Evolutionary conservation across 1,140 invertebrate species (phyloP).

Genomic region (Pogonomyrmex californicus): DNA sequence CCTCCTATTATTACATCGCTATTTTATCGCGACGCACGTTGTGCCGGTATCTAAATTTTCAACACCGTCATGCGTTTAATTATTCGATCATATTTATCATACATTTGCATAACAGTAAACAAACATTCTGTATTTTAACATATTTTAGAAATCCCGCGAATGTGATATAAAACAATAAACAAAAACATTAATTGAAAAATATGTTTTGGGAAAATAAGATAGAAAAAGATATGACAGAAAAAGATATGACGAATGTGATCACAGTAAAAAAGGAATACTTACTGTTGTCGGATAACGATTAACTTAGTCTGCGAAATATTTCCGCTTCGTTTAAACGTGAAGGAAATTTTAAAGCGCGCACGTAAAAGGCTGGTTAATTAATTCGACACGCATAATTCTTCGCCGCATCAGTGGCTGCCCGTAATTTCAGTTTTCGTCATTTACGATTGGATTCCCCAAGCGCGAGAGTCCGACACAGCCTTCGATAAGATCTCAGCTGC

Average conservation of each 20-base stretch:
- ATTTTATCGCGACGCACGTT: conserved; percentile 45
- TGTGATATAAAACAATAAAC: background rate
- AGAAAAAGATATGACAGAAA: background rate
- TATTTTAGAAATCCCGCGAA: background rate
- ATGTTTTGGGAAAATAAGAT: background rate
- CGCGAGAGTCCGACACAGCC: background rate
- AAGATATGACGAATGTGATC: background rate
- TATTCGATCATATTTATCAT: conserved; percentile 53
- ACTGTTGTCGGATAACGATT: background rate
- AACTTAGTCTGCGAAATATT: conserved; percentile 22
- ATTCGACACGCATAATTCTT: conserved; percentile 29
- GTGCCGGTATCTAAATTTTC: conserved; percentile 45
- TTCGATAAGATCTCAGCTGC: conserved; percentile 63
- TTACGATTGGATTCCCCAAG: conserved; percentile 51
- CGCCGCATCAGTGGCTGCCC: conserved; percentile 28
- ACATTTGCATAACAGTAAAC: conserved; percentile 45
- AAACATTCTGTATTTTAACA: background rate
- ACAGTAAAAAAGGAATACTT: background rate
- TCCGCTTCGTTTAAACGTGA: background rate
- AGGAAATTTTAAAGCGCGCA: background rate
- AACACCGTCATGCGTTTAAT: conserved; percentile 53
- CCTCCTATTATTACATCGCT: conserved; percentile 47
- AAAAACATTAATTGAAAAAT: background rate
- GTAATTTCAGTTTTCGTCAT: conserved; percentile 58
- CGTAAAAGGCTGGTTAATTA: conserved; percentile 27